Evolutionary conservation across 2,797 vertebrate species (phyloP).

Genomic region (Tokudaia muenninki): DNA sequence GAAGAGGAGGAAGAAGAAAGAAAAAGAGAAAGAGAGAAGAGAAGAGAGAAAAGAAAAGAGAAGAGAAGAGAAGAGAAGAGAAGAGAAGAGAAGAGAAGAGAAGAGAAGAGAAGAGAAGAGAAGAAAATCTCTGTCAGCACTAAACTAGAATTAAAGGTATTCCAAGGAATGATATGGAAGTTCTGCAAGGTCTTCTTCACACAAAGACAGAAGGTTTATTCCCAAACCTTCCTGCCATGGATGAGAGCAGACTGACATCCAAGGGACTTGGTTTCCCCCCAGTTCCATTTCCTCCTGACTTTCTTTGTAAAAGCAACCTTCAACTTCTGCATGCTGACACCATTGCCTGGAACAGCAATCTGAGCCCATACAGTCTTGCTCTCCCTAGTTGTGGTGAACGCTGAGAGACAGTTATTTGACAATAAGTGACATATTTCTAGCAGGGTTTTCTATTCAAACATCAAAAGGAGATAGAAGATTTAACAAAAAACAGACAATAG

Average conservation of each 20-base stretch:
- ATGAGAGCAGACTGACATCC: neutral
- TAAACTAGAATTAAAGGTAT: conserved; percentile 39
- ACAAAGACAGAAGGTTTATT: neutral
- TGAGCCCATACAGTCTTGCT: neutral
- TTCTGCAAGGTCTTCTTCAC: neutral
- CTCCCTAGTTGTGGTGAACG: neutral
- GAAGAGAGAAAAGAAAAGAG: neutral
- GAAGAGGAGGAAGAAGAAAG: neutral
- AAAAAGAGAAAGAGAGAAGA: fast-evolving
- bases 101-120: too few relatives aligned
- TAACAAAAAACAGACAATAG: neutral
- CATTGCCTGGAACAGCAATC: neutral
- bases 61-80: neutral
- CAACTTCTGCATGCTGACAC: neutral
- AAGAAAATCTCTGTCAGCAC: neutral
- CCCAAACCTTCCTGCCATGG: neutral
- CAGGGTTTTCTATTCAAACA: neutral
- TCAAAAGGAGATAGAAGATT: neutral
- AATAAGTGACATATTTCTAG: neutral
- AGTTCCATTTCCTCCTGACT: neutral
- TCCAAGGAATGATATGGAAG: neutral
- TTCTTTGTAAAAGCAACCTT: neutral
- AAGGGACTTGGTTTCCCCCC: neutral
- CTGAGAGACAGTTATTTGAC: neutral
- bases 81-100: neutral